Evolutionary conservation across 2,113 vertebrate genomes (phyloP), one percentile per base, ranked within the genome.

Genomic region (Accipiter cooperii): DNA sequence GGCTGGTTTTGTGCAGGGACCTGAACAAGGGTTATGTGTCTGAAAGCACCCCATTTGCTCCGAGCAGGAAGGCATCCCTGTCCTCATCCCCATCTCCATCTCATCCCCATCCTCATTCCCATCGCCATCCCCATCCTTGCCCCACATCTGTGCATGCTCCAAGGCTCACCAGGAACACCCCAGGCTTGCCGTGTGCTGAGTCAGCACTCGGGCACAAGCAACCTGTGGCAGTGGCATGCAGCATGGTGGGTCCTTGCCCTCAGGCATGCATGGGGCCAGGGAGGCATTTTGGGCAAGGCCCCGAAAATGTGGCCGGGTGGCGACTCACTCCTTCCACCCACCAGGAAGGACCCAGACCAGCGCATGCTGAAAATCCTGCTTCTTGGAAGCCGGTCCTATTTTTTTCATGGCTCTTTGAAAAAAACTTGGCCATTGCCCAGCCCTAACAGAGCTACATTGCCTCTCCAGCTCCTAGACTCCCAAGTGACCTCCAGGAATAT

Each of bases 121-220:
- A 13, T 34, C 12, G 20, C 12, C 28, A 34, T 66, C 21, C n/a
- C 51, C 44, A 49, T 19, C 36, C 42, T 19, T 24, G 13, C 13
- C 49, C 24, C 52, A 8, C 25, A 60, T 14, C 74, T 0, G 0
- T 38, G 20, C 33, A 21, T 0, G 1, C 17, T 74, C 63, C 29
- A 24, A 29, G 75, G 49, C 58, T 68, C 87, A 25, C 60, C 24
- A 57, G 69, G 60, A 51, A 16, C 47, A 42, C 12, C 5, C 25
- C 26, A 47, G 40, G 7, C 29, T 76, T 44, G 49, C 51, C n/a
- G 57, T 12, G 15, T 15, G 68, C 69, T 84, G 81, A 44, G 60
- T 95, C 60, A 74, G 79, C 79, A 21, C 24, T 24, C 5, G 8
- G 63, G 5, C 29, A 78, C 28, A 57, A 29, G 51, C 10, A 12